Base-by-base conservation (phyloP, 92 coral and sea anemone genomes). In the Siderastrea siderea region DNA sequence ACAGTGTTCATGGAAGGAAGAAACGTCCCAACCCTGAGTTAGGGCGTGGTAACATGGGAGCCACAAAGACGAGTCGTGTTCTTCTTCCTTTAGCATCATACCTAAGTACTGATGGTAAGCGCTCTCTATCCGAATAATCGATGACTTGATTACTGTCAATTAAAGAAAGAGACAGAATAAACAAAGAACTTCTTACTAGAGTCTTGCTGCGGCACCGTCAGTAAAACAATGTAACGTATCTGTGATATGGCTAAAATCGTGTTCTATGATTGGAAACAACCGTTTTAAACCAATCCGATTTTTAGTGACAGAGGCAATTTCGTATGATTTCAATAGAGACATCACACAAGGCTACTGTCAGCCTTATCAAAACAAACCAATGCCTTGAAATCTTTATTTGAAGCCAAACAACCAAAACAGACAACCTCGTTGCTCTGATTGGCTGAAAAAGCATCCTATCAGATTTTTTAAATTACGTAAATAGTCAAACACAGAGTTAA, bases 11-110 rank as follows among this genome's bases (percentile, higher is more conserved):
- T 83, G 87, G 48, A 83, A 83, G 3, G 80, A 44, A 6, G 70
- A 71, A 55, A 71, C 87, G 17, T 74, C 47, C 87, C 87, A 83
- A 17, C 87, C 87, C 50, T 83, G 47, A 1, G 15, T 8, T 1
- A 72, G 70, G 51, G 80, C 87, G 71, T 4, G 71, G 7, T 83
- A 83, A 57, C 87, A 83, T 4, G 87, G 80, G 44, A 46, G 16
- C 87, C 87, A 83, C 58, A 50, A 76, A 0, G 91, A 75, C 9
- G 85, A 7, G 66, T 38, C 52, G 13, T 68, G 11, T 0, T 66
- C 76, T 66, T 53, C 85, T 81, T 81, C 85, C 38, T 43, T 13
- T 53, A 81, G 16, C 85, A 69, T 69, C 11, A 8, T 8, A 38
- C 67, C 19, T n/a, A 68, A 16, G 38, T 67, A 54, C 19, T 69